A percentile compares a stretch with the other conserved stretches of the same genome.
These are phyloP conservation scores for Metopolophium dirhodum DNA, from an alignment of 1,140 invertebrate genomes.

Conservation along the genomic window DNA sequence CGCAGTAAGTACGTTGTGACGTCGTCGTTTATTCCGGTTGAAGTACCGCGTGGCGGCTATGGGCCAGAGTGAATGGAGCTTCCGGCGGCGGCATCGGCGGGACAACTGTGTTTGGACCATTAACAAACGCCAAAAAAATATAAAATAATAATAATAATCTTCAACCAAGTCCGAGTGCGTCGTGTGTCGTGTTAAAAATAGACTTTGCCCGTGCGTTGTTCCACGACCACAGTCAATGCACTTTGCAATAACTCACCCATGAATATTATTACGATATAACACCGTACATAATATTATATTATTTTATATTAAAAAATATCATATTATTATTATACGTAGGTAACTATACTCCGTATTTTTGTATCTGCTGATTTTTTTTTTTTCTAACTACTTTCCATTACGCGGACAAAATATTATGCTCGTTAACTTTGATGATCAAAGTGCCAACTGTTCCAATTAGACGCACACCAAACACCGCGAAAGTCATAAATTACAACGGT, in stretches of 20 bases:
- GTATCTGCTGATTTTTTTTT: background rate
- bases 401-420: background rate
- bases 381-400: slow-evolving; percentile 24
- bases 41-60: background rate
- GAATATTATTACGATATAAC: background rate
- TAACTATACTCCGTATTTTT: background rate
- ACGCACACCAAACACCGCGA: background rate
- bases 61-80: background rate
- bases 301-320: background rate
- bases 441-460: slow-evolving; percentile 11
- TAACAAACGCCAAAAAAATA: background rate
- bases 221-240: background rate
- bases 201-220: background rate
- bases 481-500: slow-evolving; percentile 1
- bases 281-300: background rate
- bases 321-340: background rate
- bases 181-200: slow-evolving; percentile 25
- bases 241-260: background rate
- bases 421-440: slow-evolving; percentile 39
- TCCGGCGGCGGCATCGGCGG: background rate
- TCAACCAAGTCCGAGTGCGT: background rate
- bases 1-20: background rate
- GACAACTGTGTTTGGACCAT: background rate
- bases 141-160: background rate
- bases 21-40: slow-evolving; percentile 30